Evolutionary conservation across 2,888 invertebrate genomes (phyloP), one percentile per base, ranked within the genome.

Genomic region (Polydrusus tereticollis): DNA sequence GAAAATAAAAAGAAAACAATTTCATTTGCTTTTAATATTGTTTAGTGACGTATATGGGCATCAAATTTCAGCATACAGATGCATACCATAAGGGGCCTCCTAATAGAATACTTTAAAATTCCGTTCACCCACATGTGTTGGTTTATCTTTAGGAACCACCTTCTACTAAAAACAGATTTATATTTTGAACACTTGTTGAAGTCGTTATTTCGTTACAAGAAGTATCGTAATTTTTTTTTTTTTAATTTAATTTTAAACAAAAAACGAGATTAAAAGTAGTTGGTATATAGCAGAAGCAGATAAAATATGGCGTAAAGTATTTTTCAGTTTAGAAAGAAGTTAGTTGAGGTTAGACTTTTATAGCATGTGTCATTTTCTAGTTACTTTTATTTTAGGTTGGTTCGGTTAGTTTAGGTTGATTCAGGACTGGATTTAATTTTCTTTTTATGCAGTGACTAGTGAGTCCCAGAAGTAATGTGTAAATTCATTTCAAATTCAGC

Each of bases 41-140:
- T 58, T 38, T 58, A 58, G 45, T 29, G 43, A 60, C 41, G 43
- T 43, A 43, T 14, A 21, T 43, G 60, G 41, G 45, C 14, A 60
- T 60, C 38, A 38, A 58, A 58, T 52, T 26, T 52, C 52, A 52
- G 26, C 52, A n/a, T n/a, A n/a, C n/a, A 52, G 52, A 52, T 52
- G 52, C 16, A 16, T 52, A 16, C 52, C 52, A 52, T 29, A 52
- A 52, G 52, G 29, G 52, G 50, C 50, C n/a, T n/a, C n/a, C n/a
- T 43, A 23, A 50, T 5, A 50, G 50, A 50, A 50, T 50, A n/a
- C 23, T 45, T 45, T 21, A 21, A 45, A 23, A 52, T 52, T 52
- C 52, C 52, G 36, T 41, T 64, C 38, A 50, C 21, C 52, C 64
- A 64, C 64, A 64, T 64, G 52, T 64, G 64, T 23, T 59, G 14